Conservation (phyloP, 2,797 vertebrate species). For the Liasis olivaceus region DNA sequence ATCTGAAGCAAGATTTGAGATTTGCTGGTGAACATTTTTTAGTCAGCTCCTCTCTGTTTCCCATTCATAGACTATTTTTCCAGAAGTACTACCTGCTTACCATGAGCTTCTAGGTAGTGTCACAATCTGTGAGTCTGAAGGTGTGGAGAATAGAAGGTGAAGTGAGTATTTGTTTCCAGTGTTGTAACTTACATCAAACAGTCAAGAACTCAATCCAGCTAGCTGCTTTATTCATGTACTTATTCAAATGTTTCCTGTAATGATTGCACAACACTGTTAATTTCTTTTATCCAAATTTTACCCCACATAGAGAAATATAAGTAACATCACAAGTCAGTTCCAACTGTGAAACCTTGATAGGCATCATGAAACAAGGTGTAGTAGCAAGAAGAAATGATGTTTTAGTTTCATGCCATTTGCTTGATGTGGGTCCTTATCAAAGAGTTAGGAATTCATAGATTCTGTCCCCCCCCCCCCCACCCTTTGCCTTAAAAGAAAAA, state of each 20-base stretch:
- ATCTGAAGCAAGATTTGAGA: neutral
- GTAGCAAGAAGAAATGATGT: constrained; percentile 42
- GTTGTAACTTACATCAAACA: constrained; percentile 58
- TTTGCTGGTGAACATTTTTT: neutral
- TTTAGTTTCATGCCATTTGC: constrained; percentile 45
- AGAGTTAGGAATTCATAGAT: constrained; percentile 29
- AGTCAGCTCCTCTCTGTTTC: neutral
- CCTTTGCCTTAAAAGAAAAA: constrained; percentile 42
- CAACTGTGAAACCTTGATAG: constrained; percentile 53
- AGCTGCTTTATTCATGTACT: constrained; percentile 64
- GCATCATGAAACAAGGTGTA: constrained; percentile 42
- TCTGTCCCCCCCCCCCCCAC: constrained; percentile 12
- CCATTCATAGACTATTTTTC: neutral
- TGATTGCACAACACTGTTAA: constrained; percentile 41
- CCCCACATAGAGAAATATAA: constrained; percentile 29
- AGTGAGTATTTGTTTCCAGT: constrained; percentile 58
- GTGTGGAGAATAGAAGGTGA: too few species aligned
- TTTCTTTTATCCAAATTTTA: constrained; percentile 59
- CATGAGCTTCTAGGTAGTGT: neutral
- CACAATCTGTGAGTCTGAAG: neutral
- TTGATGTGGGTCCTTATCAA: constrained; percentile 61
- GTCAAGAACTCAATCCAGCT: constrained; percentile 54
- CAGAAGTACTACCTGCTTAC: neutral
- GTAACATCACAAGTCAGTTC: constrained; percentile 37
- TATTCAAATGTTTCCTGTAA: constrained; percentile 52